phyloP scores from a whole-genome alignment of 2,888 invertebrate species.

The Prenolepis imparis region DNA sequence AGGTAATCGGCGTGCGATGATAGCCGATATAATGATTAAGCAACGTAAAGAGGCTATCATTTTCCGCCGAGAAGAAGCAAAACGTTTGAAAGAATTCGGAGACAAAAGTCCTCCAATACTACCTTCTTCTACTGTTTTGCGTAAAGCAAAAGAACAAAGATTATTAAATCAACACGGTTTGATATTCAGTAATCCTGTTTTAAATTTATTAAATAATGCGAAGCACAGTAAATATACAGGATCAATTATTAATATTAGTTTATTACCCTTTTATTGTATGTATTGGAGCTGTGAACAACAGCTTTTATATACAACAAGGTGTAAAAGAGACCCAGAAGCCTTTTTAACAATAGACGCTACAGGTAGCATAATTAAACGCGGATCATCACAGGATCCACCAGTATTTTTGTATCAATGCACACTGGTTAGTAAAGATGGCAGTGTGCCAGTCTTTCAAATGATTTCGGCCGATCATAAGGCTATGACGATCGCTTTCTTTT shows the following conservation, averaged over 20 bases:
- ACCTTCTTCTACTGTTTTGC: neutral
- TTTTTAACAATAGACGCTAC: slow-evolving; percentile 61
- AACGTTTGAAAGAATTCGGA: no score
- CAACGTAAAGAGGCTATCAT: neutral
- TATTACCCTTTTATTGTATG: neutral
- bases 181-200: no score
- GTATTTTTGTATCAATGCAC: no score
- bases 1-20: neutral
- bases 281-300: slow-evolving; percentile 26
- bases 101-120: neutral
- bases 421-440: no score
- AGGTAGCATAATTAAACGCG: slow-evolving; percentile 48
- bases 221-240: neutral
- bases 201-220: no score
- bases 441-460: no score
- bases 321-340: slow-evolving; percentile 26
- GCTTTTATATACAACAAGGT: neutral
- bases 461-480: no score
- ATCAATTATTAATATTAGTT: neutral
- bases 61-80: slow-evolving; percentile 15
- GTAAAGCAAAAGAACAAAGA: neutral
- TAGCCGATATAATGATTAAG: neutral
- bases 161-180: neutral
- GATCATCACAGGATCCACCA: no score
- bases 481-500: no score